These are phyloP conservation scores for Callipepla californica DNA, from an alignment of 2,113 vertebrate genomes.

Conservation along the genomic window DNA sequence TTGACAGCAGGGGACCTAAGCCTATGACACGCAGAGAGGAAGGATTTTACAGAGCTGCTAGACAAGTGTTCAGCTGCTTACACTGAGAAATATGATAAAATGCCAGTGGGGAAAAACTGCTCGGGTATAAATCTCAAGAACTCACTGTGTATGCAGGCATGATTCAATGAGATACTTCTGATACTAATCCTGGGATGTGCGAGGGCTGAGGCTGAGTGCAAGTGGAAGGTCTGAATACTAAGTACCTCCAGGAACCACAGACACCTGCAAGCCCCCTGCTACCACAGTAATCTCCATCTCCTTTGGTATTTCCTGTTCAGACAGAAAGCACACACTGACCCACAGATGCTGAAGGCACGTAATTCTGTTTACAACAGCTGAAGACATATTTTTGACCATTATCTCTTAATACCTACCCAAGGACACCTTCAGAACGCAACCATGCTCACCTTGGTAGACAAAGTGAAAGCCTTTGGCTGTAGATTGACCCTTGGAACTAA, in stretches of 20 bases:
- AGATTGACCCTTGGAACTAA: constrained; percentile 92
- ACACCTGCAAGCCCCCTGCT: not conserved
- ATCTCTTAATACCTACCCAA: accelerated
- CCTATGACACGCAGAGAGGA: not conserved
- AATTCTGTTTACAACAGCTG: not conserved
- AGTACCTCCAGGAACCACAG: not conserved
- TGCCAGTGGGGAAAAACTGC: not conserved
- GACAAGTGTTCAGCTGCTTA: constrained; percentile 15
- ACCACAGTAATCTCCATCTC: not conserved
- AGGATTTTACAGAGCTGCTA: constrained; percentile 14
- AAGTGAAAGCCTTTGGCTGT: constrained; percentile 97
- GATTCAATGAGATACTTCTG: not conserved
- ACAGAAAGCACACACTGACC: not conserved
- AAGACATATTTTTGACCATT: not conserved
- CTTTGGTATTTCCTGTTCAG: not conserved
- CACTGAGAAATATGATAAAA: not conserved
- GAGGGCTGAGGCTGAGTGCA: not conserved
- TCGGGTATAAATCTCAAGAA: not conserved
- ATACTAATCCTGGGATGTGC: not conserved
- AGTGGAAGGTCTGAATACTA: not conserved
- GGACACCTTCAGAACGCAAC: not conserved
- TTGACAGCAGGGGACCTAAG: constrained; percentile 28
- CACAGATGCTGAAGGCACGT: not conserved
- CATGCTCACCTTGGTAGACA: constrained; percentile 92
- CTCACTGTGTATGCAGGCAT: accelerated